Evolutionary conservation across 2,113 vertebrate genomes (phyloP), one percentile per base, ranked within the genome.

Genomic region (Cynoglossus semilaevis): DNA sequence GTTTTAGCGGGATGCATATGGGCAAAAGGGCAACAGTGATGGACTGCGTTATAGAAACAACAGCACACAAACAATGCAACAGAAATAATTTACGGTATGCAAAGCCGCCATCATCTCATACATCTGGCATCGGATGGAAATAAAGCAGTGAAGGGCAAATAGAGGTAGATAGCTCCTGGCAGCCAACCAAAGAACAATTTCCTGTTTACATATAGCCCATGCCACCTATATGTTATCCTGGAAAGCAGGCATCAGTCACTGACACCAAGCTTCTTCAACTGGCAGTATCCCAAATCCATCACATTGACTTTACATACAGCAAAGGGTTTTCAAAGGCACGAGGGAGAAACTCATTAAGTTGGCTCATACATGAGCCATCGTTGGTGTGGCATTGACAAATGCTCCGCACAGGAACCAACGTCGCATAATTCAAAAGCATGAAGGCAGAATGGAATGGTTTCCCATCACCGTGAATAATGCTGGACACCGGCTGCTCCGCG

Each of bases 371-470:
- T 52, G 72, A 81, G 67, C 67, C 35, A 17, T 7, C 6, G 67
- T 64, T 38, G 49, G 18, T 17, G 40, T 70, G 80, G 53, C 76
- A 17, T 52, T 84, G 77, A 83, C 58, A 75, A 81, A 84, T 61
- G 71, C 58, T 69, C 45, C 43, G 38, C 53, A 55, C 51, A 64
- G 50, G 51, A 67, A 49, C 63, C 71, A 56, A 6, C 15, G 67
- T 68, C 63, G 58, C 63, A 73, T 53, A 79, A 81, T 81, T 76
- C 57, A 80, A 69, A 78, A 56, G 72, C 58, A 35, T 40, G 61
- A 12, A 35, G 64, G 67, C 61, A 73, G 70, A 76, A 67, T 67
- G 66, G 45, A 58, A 62, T 5, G 18, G 55, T 65, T 74, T 70
- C 67, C 72, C 66, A 63, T 72, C 65, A 38, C 0, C 37, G 53